Conservation (phyloP, 2,888 invertebrate species). For the Bugula neritina region DNA sequence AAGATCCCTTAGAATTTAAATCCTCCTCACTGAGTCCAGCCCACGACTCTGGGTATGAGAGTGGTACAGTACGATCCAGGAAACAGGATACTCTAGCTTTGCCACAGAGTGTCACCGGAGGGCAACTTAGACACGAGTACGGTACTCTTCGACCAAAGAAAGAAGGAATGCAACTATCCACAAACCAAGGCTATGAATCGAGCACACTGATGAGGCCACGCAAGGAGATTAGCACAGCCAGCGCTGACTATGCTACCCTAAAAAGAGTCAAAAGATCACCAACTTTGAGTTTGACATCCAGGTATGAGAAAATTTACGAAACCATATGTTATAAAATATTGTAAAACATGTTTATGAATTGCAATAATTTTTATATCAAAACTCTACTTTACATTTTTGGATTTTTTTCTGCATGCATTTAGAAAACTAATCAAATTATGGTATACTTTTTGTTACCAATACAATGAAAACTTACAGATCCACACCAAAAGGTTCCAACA, state of each 20-base stretch:
- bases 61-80: neutral
- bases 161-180: neutral
- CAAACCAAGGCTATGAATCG: neutral
- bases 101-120: neutral
- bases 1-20: neutral
- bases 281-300: conserved; percentile 11
- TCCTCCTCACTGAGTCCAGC: neutral
- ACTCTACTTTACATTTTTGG: too few species aligned
- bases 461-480: too few species aligned
- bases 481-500: neutral
- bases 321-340: too few species aligned
- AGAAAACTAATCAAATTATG: too few species aligned
- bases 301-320: neutral
- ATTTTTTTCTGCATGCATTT: too few species aligned
- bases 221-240: neutral
- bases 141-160: neutral
- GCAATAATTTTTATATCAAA: too few species aligned
- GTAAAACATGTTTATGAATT: too few species aligned
- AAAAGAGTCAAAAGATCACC: conserved; percentile 19
- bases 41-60: conserved; percentile 21
- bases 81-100: neutral
- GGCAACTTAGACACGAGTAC: neutral
- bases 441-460: too few species aligned
- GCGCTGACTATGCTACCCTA: conserved; percentile 3
- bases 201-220: neutral